Conservation (phyloP, 1,140 invertebrate species). For the Philopotamus ludificatus region DNA sequence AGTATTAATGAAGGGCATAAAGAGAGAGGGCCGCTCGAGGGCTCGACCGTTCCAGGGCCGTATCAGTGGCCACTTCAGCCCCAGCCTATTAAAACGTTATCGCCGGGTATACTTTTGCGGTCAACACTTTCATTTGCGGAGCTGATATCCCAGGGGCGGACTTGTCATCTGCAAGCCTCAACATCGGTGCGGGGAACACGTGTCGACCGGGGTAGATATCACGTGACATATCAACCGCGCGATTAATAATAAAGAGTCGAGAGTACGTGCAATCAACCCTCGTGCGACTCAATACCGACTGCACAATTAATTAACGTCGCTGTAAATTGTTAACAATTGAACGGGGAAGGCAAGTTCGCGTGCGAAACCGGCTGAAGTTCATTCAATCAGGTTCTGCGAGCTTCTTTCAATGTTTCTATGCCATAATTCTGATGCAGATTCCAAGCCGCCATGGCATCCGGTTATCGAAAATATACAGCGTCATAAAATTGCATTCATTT, state of each 20-base stretch:
- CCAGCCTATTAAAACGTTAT: constrained; percentile 1
- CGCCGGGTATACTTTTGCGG: constrained; percentile 9
- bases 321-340: background rate
- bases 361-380: background rate
- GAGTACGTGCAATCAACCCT: too few relatives aligned
- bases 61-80: constrained; percentile 7
- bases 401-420: background rate
- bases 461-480: background rate
- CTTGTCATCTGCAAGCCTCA: constrained; percentile 13
- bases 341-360: too few relatives aligned
- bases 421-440: background rate
- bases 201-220: background rate
- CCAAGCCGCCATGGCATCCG: background rate
- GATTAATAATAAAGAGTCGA: too few relatives aligned
- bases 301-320: background rate
- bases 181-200: background rate
- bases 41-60: constrained; percentile 1
- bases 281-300: too few relatives aligned
- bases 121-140: constrained; percentile 16
- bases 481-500: too few relatives aligned
- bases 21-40: constrained; percentile 3
- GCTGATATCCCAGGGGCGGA: background rate
- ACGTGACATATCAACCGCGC: constrained; percentile 9
- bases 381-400: background rate
- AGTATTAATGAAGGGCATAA: too few relatives aligned